Percentiles rank a stretch among this genome's conserved stretches.
These are phyloP conservation scores for Octopus bimaculoides DNA, from an alignment of 1,140 invertebrate genomes.

Conservation along the genomic window DNA sequence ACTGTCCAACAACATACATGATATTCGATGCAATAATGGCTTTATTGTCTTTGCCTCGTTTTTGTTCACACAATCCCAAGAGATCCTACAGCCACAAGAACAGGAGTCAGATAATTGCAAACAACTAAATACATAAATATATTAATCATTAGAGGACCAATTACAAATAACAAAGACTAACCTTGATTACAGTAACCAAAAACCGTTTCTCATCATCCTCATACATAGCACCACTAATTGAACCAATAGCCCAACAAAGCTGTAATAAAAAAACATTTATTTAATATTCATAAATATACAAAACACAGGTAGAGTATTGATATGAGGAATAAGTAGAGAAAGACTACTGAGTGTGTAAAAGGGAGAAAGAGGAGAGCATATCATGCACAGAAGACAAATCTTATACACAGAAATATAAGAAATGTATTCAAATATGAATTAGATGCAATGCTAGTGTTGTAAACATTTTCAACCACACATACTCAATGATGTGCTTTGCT, in stretches of 20 bases:
- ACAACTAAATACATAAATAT: constrained; percentile 9
- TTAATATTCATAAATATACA: neutral
- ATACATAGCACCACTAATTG: constrained; percentile 97
- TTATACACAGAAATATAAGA: too few relatives aligned
- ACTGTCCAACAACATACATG: constrained; percentile 99
- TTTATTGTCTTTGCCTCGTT: constrained; percentile 99
- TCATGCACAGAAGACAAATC: too few relatives aligned
- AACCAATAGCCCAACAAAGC: constrained; percentile 99
- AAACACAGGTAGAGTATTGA: too few relatives aligned
- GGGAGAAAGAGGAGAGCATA: too few relatives aligned
- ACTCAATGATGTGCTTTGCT: too few relatives aligned
- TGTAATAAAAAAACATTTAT: constrained; percentile 42
- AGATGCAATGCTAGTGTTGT: too few relatives aligned
- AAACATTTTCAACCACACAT: too few relatives aligned
- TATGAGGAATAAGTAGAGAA: too few relatives aligned
- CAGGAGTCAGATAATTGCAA: neutral
- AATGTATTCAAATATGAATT: too few relatives aligned
- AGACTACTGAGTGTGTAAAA: too few relatives aligned
- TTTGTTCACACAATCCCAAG: constrained; percentile 97
- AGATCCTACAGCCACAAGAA: constrained; percentile 67
- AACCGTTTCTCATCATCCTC: constrained; percentile 99
- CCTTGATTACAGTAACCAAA: constrained; percentile 97
- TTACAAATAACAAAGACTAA: constrained; percentile 29
- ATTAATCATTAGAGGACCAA: neutral
- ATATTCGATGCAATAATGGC: constrained; percentile 99